Percentiles rank a stretch among this genome's conserved stretches.
Conservation (phyloP, 2,888 invertebrate genomes). For the Ferdinandea cuprea region DNA sequence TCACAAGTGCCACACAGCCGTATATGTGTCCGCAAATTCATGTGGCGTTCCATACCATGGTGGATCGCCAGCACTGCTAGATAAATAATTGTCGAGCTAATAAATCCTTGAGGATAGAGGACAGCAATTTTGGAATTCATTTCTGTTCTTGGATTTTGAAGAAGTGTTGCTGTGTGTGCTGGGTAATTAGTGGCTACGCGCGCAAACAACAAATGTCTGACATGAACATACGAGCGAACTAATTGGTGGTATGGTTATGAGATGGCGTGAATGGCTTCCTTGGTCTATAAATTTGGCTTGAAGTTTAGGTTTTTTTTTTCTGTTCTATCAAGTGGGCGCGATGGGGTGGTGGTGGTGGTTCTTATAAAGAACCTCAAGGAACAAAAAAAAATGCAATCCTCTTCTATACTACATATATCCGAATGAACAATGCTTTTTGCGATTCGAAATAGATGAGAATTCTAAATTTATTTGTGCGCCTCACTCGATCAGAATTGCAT, state of each 20-base stretch:
- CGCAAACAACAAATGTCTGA: conserved; percentile 48
- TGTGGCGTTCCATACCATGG: conserved; percentile 43
- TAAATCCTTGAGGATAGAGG: conserved; percentile 30
- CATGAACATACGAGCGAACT: conserved; percentile 59
- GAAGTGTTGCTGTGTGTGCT: background rate
- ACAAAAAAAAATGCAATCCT: no score
- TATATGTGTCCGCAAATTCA: conserved; percentile 29
- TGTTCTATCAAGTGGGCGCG: background rate
- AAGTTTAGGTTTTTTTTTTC: background rate
- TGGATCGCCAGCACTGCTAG: conserved; percentile 27
- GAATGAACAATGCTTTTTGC: conserved; percentile 23
- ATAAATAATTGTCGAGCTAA: conserved; percentile 50
- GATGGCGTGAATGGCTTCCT: conserved; percentile 12
- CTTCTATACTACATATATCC: conserved; percentile 2
- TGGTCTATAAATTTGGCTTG: background rate
- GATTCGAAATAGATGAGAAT: conserved; percentile 13
- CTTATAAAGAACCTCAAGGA: no score
- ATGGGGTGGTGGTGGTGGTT: background rate
- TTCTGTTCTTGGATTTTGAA: conserved; percentile 35
- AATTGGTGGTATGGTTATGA: conserved; percentile 58
- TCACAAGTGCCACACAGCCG: background rate
- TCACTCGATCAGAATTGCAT: conserved; percentile 50
- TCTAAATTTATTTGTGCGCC: conserved; percentile 50
- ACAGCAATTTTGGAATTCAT: conserved; percentile 45
- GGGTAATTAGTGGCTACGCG: conserved; percentile 56